Conservation (phyloP, 2,888 invertebrate species). For the Pasiphila rectangulata region DNA sequence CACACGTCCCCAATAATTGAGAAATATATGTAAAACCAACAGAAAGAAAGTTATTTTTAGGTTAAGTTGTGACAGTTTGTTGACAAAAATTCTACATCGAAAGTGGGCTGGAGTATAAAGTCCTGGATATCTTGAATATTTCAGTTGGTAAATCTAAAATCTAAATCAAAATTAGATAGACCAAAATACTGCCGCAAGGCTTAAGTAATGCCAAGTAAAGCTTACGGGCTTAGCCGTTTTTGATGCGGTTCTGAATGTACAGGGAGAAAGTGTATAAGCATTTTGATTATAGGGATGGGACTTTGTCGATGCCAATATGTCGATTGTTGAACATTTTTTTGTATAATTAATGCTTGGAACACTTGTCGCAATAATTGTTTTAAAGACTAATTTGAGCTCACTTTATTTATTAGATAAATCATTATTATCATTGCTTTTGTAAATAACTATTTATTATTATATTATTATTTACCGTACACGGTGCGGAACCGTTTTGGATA, state of each 20-base stretch:
- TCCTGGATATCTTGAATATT: too few species aligned
- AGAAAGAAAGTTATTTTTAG: too few species aligned
- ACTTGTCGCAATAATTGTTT: conserved; percentile 9
- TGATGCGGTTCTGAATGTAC: conserved; percentile 26
- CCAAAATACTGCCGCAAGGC: conserved; percentile 15
- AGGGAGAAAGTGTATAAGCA: conserved; percentile 16
- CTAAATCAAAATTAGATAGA: conserved; percentile 1
- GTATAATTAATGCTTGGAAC: conserved; percentile 1
- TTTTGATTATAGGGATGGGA: conserved; percentile 7
- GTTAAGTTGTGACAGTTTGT: too few species aligned
- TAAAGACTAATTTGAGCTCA: conserved; percentile 25
- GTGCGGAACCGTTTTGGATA: conserved; percentile 17
- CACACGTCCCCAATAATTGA: too few species aligned
- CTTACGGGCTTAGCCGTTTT: conserved; percentile 24
- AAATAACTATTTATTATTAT: conserved; percentile 32
- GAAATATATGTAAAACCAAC: too few species aligned
- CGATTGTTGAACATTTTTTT: conserved; percentile 10
- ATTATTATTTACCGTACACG: too few species aligned
- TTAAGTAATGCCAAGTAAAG: conserved; percentile 20
- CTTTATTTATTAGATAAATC: conserved; percentile 22
- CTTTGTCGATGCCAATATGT: conserved; percentile 8
- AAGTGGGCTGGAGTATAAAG: too few species aligned
- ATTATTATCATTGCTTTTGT: conserved; percentile 19
- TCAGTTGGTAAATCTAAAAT: too few species aligned
- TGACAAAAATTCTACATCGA: too few species aligned